Percentiles rank a stretch among this genome's conserved stretches.
These are phyloP conservation scores for Mystacornis crossleyi DNA, from an alignment of 2,113 vertebrate species.

Conservation along the genomic window DNA sequence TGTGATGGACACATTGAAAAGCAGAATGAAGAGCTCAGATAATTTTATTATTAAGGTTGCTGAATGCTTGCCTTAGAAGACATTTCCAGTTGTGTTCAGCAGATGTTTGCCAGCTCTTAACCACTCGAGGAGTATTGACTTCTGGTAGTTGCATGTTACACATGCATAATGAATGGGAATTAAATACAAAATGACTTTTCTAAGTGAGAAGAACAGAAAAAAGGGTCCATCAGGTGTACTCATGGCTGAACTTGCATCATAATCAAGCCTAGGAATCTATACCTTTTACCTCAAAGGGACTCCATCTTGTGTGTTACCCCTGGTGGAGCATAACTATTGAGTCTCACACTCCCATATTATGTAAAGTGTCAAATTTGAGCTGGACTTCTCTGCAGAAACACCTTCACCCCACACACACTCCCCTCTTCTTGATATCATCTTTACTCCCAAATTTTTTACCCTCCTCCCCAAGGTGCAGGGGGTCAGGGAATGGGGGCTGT, in stretches of 20 bases:
- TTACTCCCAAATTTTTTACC: not conserved
- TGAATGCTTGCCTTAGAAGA: not conserved
- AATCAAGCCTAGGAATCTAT: not conserved
- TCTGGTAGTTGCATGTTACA: not conserved
- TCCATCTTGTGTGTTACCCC: not conserved
- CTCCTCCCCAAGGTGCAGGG: not conserved
- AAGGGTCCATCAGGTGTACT: not conserved
- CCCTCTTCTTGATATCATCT: not conserved
- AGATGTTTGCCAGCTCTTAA: not conserved
- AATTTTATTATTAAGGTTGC: not conserved
- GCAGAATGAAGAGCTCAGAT: not conserved
- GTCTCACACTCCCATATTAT: not conserved
- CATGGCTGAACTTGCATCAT: not conserved
- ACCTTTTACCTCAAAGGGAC: not conserved
- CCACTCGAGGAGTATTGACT: not conserved
- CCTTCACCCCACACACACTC: not conserved
- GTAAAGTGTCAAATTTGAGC: not conserved
- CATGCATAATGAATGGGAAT: not conserved
- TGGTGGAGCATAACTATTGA: not conserved
- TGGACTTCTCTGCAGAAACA: not conserved
- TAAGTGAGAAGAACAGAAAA: not conserved
- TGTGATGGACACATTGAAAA: not conserved
- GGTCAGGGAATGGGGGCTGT: not conserved
- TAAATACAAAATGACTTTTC: not conserved
- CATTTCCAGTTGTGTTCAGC: not conserved